A percentile compares a stretch with the other conserved stretches of the same genome.
Conservation (phyloP, 1,140 invertebrate genomes). For the Solen grandis region DNA sequence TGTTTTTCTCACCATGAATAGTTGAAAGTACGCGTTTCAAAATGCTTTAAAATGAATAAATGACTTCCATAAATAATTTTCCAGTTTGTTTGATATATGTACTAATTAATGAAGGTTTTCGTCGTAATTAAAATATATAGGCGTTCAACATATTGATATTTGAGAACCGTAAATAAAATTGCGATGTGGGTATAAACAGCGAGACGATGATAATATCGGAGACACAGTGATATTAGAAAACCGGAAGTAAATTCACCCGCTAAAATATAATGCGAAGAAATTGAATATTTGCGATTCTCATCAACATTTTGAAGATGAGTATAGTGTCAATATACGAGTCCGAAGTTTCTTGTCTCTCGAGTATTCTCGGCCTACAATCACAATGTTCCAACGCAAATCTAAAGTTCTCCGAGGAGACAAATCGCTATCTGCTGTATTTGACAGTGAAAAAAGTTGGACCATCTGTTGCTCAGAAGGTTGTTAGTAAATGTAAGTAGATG, state of each 20-base stretch:
- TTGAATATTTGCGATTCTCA: neutral
- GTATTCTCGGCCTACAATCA: slow-evolving; percentile 69
- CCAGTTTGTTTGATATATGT: too few relatives aligned
- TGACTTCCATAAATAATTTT: too few relatives aligned
- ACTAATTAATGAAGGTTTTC: too few relatives aligned
- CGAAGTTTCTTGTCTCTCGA: slow-evolving; percentile 69
- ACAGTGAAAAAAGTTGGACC: slow-evolving; percentile 74
- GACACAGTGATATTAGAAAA: too few relatives aligned
- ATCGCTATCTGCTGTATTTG: slow-evolving; percentile 70
- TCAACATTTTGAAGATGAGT: neutral
- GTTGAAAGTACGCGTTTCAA: too few relatives aligned
- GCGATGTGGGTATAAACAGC: too few relatives aligned
- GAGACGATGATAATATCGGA: too few relatives aligned
- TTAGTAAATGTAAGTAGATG: slow-evolving; percentile 77
- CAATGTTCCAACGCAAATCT: slow-evolving; percentile 65
- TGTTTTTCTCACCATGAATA: too few relatives aligned
- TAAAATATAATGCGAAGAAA: slow-evolving; percentile 16
- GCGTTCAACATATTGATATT: too few relatives aligned
- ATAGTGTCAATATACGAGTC: slow-evolving; percentile 56
- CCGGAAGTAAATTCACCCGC: slow-evolving; percentile 1
- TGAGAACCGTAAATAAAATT: too few relatives aligned
- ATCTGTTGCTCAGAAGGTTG: slow-evolving; percentile 71
- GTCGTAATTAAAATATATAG: too few relatives aligned
- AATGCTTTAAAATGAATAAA: too few relatives aligned
- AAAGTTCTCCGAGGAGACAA: slow-evolving; percentile 73